Conservation (phyloP, 2,113 vertebrate genomes). For the Myrmecophaga tridactyla region DNA sequence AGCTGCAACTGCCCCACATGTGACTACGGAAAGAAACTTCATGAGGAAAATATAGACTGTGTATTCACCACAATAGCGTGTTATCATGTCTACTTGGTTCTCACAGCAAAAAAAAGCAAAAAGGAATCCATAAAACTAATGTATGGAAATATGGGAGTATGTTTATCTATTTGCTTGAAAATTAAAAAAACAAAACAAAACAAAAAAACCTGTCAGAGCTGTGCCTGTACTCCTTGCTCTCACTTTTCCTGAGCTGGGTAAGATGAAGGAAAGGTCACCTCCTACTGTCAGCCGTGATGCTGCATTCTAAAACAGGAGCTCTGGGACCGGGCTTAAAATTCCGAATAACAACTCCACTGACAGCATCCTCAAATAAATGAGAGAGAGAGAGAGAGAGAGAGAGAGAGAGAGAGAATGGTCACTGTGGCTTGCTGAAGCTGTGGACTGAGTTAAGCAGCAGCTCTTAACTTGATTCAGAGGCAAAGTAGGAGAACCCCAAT, state of each 20-base stretch:
- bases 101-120: background rate
- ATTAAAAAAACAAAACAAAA: background rate
- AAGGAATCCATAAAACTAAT: too few species aligned
- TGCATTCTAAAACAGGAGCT: conserved; percentile 82
- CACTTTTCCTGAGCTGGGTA: background rate
- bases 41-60: background rate
- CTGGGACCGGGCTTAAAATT: conserved; percentile 78
- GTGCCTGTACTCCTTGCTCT: background rate
- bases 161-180: too few species aligned
- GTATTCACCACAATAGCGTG: background rate
- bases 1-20: background rate
- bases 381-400: conserved; percentile 39
- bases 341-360: conserved; percentile 65
- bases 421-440: background rate
- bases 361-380: conserved; percentile 75
- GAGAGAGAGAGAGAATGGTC: conserved; percentile 47
- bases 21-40: background rate
- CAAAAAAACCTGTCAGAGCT: background rate
- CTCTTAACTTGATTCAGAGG: background rate
- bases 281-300: conserved; percentile 80
- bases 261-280: conserved; percentile 78
- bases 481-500: background rate
- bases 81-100: background rate
- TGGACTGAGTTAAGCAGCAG: background rate
- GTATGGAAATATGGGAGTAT: too few species aligned